phyloP scores from a whole-genome alignment of 1,140 invertebrate genomes.

The Scylla paramamosain region DNA sequence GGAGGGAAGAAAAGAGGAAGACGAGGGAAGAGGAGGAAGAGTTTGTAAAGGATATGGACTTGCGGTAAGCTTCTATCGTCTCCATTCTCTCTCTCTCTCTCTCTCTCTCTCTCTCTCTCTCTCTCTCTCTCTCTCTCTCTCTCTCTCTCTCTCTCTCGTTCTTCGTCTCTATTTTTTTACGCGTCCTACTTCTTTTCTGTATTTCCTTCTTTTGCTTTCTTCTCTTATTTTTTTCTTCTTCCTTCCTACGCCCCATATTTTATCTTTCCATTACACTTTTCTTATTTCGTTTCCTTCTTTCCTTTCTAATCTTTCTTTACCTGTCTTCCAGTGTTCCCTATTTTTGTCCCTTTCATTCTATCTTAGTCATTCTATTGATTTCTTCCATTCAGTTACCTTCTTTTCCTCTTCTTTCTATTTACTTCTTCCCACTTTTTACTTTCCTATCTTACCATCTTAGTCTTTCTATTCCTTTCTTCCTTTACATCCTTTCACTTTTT shows the following conservation, averaged over 20 bases:
- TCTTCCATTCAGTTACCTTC: neutral
- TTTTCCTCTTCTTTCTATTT: neutral
- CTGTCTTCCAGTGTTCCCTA: neutral
- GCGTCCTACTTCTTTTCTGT: neutral
- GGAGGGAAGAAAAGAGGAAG: neutral
- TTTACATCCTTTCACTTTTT: neutral
- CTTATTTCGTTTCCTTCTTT: neutral
- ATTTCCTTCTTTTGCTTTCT: neutral
- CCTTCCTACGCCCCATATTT: neutral
- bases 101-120: no score
- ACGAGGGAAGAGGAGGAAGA: neutral
- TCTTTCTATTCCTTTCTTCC: neutral
- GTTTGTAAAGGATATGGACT: neutral
- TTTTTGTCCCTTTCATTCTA: neutral
- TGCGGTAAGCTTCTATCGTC: no score
- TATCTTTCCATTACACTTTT: neutral
- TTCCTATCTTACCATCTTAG: neutral
- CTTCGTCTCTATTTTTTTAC: no score
- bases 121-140: no score
- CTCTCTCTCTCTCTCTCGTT: no score
- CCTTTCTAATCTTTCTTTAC: neutral
- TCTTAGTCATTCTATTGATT: neutral
- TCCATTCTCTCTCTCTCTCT: no score
- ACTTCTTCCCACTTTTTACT: neutral
- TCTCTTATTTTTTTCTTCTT: neutral